Percentiles rank a stretch among this genome's conserved stretches.
These are phyloP conservation scores for Conomelus anceps DNA, from an alignment of 2,888 invertebrate genomes.

Conservation along the genomic window DNA sequence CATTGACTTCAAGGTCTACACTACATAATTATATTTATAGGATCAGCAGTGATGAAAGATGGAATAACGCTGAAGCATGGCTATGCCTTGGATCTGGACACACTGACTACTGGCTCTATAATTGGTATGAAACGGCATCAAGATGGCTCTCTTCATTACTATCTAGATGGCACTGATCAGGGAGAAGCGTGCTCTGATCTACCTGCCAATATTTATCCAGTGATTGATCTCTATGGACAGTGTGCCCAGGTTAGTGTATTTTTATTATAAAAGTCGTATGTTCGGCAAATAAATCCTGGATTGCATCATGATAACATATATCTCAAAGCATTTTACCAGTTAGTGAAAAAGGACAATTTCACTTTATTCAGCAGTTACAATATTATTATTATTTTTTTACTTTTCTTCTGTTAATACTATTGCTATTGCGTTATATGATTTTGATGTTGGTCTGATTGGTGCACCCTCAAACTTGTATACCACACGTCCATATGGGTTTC, in stretches of 20 bases:
- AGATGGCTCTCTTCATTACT: conserved; percentile 79
- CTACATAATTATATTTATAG: conserved; percentile 39
- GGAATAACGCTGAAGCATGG: conserved; percentile 77
- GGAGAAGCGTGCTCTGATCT: conserved; percentile 76
- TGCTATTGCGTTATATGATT: too few species aligned
- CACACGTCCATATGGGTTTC: too few species aligned
- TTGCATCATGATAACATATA: too few species aligned
- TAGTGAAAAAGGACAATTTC: too few species aligned
- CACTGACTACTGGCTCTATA: conserved; percentile 61
- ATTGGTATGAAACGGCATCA: conserved; percentile 75
- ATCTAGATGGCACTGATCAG: conserved; percentile 78
- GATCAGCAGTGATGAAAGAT: conserved; percentile 86
- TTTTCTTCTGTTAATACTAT: too few species aligned
- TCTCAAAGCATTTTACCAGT: too few species aligned
- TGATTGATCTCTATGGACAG: conserved; percentile 91
- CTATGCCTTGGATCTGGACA: conserved; percentile 79
- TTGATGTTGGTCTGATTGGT: too few species aligned
- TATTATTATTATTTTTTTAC: too few species aligned
- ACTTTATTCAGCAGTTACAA: not conserved
- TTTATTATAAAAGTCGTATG: too few species aligned
- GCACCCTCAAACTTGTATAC: too few species aligned
- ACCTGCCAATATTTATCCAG: conserved; percentile 77
- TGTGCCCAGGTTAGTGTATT: conserved; percentile 73
- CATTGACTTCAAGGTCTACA: not conserved
- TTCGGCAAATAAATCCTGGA: too few species aligned